Evolutionary conservation across 2,113 vertebrate genomes (phyloP), one percentile per base, ranked within the genome.

Genomic region (Centropristis striata): DNA sequence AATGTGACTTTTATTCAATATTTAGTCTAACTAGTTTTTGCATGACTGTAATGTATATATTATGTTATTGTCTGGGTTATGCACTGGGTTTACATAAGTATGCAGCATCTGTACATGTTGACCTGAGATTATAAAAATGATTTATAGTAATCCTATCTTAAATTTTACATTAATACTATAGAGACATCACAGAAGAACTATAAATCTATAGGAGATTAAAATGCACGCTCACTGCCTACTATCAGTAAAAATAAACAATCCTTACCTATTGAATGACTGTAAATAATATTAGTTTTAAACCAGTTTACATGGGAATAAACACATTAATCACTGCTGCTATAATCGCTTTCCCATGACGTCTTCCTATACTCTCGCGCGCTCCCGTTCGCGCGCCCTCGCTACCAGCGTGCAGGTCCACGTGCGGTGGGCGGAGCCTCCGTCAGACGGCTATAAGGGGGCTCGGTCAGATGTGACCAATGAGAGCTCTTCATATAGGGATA

Each of bases 381-480:
- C 70, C 47, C 13, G 25, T 3, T 1, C 13, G 71, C 78, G 15
- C 16, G 25, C 25, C 7, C 63, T 9, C 21, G 10, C 50, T 2
- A 0, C 4, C 36, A 39, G 57, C 53, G 13, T 73, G 78, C 18
- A 13, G 1, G 32, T 12, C 20, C 85, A 61, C 23, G 79, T 88
- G 37, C 4, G 4, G 47, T 39, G 83, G 85, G 83, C 47, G 72
- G 83, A 1, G 50, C 51, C 0, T 23, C 4, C 16, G 44, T 11
- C 13, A 23, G 15, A 49, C 2, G 44, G 8, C 25, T 53, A 15
- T 27, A 20, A 18, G 37, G 63, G 72, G 86, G 86, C 75, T 78
- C 44, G 84, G 10, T 39, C 20, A 0, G 7, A 5, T 41, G 1
- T 1, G 37, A 36, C 88, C 88, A 92, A 92, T 90, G 10, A 61